phyloP scores from a whole-genome alignment of 2,797 vertebrate genomes.

The Lophius americanus region DNA sequence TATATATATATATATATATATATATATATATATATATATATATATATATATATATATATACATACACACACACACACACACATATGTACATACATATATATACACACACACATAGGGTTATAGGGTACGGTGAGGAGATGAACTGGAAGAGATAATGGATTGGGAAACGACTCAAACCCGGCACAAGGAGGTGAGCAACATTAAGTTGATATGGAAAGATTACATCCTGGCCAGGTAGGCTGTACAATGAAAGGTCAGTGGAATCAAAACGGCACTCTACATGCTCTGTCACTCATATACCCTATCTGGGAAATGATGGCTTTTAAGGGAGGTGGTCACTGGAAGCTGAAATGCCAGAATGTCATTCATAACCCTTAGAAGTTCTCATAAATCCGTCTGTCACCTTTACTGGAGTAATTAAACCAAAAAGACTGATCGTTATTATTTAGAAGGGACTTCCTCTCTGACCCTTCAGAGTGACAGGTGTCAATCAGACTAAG shows the following conservation, averaged over 20 bases:
- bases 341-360: constrained; percentile 55
- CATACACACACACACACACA: too few relatives aligned
- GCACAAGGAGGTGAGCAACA: background rate
- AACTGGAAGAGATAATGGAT: background rate
- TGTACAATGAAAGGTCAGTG: constrained; percentile 57
- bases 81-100: too few relatives aligned
- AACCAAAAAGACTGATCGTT: constrained; percentile 8
- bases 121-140: too few relatives aligned
- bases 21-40: too few relatives aligned
- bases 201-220: constrained; percentile 39
- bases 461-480: constrained; percentile 18
- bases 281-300: constrained; percentile 53
- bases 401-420: constrained; percentile 21
- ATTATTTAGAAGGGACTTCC: constrained; percentile 7
- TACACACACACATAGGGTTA: too few relatives aligned
- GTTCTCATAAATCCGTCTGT: constrained; percentile 37
- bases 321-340: constrained; percentile 44
- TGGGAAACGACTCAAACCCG: background rate
- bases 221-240: constrained; percentile 35
- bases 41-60: too few relatives aligned
- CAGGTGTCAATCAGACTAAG: constrained; percentile 14
- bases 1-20: too few relatives aligned
- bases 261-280: constrained; percentile 56
- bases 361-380: constrained; percentile 38
- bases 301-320: constrained; percentile 42